Base-by-base conservation (phyloP, 2,888 invertebrate genomes). In the Melanostoma scalare region DNA sequence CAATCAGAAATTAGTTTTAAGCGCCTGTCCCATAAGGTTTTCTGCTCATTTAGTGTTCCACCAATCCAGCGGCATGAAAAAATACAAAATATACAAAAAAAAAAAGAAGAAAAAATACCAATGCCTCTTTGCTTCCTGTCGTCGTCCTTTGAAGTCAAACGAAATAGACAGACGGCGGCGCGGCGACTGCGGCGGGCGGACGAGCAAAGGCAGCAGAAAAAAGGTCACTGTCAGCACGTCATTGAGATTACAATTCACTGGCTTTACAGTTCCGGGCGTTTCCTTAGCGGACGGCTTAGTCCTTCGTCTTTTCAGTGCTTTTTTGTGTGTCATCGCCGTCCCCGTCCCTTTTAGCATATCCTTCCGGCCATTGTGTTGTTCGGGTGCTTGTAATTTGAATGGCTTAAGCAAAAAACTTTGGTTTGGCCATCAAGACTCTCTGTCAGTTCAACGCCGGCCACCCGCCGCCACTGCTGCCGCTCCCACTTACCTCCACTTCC, bases 231-330 rank as follows among this genome's bases (percentile, higher is more conserved):
- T 81, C 81, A 81, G 81, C 76, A 81, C 76, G 81, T 76, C 76
- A 76, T 76, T 76, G 67, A 81, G 81, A 81, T 81, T 76, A 76
- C 81, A 81, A 76, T 81, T 72, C 76, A 81, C 81, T 76, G 81
- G 75, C 81, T 81, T 72, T 72, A 76, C 76, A 81, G 76, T 81
- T 81, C 76, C 76, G 67, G 71, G 60, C 69, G 67, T 75, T 71
- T 80, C 75, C 75, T 75, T 75, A 46, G 75, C 61, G 58, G 65
- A 69, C 61, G 75, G 75, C 63, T 75, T 75, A 71, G 75, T 74
- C 79, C 46, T 71, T 46, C 75, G 46, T 71, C 61, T 68, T 67
- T 80, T 50, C 61, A 46, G 53, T 46, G 10, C 56, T 38, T 55
- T 48, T 60, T 68, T 48, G 31, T 46, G 30, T 71, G 61, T 58